Base-by-base conservation (phyloP, 2,888 invertebrate species). In the Drosophila tripunctata region DNA sequence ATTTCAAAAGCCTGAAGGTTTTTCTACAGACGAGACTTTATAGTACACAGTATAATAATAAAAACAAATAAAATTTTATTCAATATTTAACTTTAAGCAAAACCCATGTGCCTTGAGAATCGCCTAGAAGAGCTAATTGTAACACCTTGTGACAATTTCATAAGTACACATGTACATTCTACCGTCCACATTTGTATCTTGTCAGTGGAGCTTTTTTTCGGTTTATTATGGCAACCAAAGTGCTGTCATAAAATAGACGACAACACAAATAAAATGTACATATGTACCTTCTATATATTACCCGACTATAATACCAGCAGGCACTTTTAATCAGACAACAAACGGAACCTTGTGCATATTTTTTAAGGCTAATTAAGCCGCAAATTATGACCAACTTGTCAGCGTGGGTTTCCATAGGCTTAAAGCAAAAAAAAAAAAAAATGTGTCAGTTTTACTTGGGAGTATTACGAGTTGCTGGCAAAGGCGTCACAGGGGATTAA, bases 321-420 rank as follows among this genome's bases (percentile, higher is more conserved):
- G 45, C 71, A 56, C n/a, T 60, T 60, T 54, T 72, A 72, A 73
- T 72, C 72, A 68, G 74, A 10, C 55, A 47, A n/a, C 57, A 73
- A 73, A 64, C 52, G n/a, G 48, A 57, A 74, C 58, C 45, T 70
- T 52, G 80, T 61, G 69, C 75, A 75, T 78, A 78, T 75, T 75
- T 75, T 75, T 73, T 58, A 66, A 77, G 51, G 70, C 76, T 76
- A 78, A 85, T 73, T 84, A 84, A 81, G 85, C 73, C 64, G 50
- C 80, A 84, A 80, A 81, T 80, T 75, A 80, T 77, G 62, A 65
- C 54, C 77, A 63, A 35, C 56, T 65, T 81, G 81, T 75, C 82
- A 78, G 56, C 38, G 65, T 62, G 55, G 45, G 38, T 60, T 62
- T 62, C 44, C 4, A 36, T 27, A 38, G 67, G 63, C 73, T 57